Percentiles rank a stretch among this genome's conserved stretches.
phyloP scores from a whole-genome alignment of 2,888 invertebrate species.

The Fissipunctia ypsillon region DNA sequence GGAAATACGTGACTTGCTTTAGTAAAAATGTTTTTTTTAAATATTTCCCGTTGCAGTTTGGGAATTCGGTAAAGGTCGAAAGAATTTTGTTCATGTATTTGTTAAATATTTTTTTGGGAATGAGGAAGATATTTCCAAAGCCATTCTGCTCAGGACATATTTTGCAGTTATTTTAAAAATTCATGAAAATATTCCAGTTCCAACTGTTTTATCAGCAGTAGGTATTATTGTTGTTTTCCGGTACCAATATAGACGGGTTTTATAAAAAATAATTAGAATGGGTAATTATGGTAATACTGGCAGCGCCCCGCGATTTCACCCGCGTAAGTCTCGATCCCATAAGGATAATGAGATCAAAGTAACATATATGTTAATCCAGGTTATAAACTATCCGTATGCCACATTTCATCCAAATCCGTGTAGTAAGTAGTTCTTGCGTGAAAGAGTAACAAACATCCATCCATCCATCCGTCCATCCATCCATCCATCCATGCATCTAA shows the following conservation, averaged over 20 bases:
- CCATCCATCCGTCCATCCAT: no score
- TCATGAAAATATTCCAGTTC: neutral
- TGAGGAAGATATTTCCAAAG: neutral
- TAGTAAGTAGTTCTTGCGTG: no score
- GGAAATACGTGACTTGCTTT: slow-evolving; percentile 44
- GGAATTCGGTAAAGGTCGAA: slow-evolving; percentile 16
- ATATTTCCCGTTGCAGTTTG: slow-evolving; percentile 29
- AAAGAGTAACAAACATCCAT: no score
- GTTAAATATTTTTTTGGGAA: slow-evolving; percentile 12
- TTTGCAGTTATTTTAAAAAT: slow-evolving; percentile 8
- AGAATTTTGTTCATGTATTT: neutral
- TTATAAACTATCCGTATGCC: no score
- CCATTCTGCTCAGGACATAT: slow-evolving; percentile 2
- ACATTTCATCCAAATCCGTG: no score
- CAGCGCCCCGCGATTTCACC: no score
- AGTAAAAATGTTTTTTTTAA: slow-evolving; percentile 34
- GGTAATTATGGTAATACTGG: no score
- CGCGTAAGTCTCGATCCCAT: no score
- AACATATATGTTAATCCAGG: no score
- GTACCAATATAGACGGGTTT: neutral
- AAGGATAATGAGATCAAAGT: no score
- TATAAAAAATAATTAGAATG: neutral
- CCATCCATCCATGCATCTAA: no score
- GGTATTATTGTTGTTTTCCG: neutral
- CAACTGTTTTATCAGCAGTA: neutral